Percentiles rank a stretch among this genome's conserved stretches.
Evolutionary conservation across 2,797 vertebrate species (phyloP).

Genomic region (Spondyliosoma cantharus): DNA sequence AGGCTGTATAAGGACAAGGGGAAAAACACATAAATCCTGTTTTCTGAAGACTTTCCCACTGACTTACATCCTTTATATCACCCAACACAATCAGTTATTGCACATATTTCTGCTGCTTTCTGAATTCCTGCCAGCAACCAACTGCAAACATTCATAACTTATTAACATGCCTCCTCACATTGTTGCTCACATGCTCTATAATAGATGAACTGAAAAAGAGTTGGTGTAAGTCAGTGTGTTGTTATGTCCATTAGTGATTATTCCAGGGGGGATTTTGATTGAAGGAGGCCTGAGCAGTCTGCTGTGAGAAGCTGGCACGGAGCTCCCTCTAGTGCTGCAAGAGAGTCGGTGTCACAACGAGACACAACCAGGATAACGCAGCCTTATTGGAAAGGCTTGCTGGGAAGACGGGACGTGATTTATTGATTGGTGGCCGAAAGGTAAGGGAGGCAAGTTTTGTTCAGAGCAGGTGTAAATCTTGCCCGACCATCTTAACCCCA

Average conservation of each 20-base stretch:
- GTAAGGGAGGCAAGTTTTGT: too few species aligned
- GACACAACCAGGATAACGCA: not conserved
- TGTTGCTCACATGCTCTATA: not conserved
- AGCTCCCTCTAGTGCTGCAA: slow-evolving; percentile 67
- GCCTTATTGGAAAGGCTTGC: too few species aligned
- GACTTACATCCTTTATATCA: not conserved
- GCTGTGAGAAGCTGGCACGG: not conserved
- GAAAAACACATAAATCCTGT: slow-evolving; percentile 24
- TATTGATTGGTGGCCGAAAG: not conserved
- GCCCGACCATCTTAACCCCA: too few species aligned
- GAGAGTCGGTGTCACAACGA: not conserved
- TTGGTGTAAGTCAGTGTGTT: not conserved
- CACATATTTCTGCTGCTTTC: not conserved
- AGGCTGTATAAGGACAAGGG: slow-evolving; percentile 13
- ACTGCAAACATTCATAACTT: not conserved
- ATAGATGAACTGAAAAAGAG: not conserved
- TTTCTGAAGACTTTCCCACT: slow-evolving; percentile 7
- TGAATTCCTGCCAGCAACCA: not conserved
- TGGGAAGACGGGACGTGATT: not conserved
- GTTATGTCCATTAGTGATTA: not conserved
- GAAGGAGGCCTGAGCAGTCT: not conserved
- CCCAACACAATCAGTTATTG: too few species aligned
- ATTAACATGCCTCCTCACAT: too few species aligned
- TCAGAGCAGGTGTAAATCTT: too few species aligned
- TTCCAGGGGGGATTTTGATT: slow-evolving; percentile 1